Base-by-base conservation (phyloP, 2,888 invertebrate species). In the Troglohyphantes excavatus region DNA sequence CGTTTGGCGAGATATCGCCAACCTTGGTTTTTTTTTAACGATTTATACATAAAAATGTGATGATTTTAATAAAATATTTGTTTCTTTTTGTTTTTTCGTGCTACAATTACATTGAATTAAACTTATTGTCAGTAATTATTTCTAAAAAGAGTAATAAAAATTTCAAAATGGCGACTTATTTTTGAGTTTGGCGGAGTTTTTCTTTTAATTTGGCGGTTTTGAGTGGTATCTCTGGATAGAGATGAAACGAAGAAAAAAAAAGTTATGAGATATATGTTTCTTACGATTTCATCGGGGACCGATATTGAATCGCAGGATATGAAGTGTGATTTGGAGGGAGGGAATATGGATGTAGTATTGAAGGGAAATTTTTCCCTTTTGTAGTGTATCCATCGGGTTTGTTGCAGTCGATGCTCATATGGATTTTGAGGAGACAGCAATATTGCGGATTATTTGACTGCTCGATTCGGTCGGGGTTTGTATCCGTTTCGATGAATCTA, bases 301-400 rank as follows among this genome's bases (percentile, higher is more conserved):
- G 83, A 72, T 83, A 83, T 83, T 83, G 72, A 83, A 83, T 83
- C 59, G 82, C 19, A 39, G 70, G 43, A 70, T 63, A 63, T 61
- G 72, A 83, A 83, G 83, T 73, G 82, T 29, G 70, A 82, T 83
- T 72, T 61, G 19, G 21, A 17, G n/a, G 23, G 23, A 23, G 21
- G 46, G 46, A 23, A 72, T 72, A 26, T 33, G 68, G 21, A 68
- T 33, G 19, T 53, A 5, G n/a, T n/a, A 53, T 53, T n/a, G n/a
- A 53, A n/a, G 39, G 19, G 11, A 33, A 68, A 68, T 17, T 65
- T 19, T 70, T 46, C 27, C 46, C 27, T 27, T 72, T 46, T 70
- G 70, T 43, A 23, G 6, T 26, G 72, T 17, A 26, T 17, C 23
- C 17, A 26, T 17, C 23, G 46, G 46, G 6, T 29, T n/a, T 23